Conservation (phyloP, 2,888 invertebrate genomes). For the Tineola bisselliella region DNA sequence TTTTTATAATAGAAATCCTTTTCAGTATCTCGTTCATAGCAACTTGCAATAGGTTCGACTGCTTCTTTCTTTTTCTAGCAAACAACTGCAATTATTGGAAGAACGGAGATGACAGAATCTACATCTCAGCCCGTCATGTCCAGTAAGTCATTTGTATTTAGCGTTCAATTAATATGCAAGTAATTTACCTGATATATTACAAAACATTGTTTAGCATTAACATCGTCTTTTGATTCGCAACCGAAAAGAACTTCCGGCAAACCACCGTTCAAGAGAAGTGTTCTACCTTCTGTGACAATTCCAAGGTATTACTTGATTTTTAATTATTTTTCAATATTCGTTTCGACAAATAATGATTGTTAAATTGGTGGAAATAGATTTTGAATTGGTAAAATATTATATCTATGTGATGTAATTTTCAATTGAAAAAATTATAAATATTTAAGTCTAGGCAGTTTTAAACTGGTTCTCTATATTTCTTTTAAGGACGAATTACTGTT, state of each 20-base stretch:
- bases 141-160: constrained; percentile 36
- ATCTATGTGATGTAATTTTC: too few relatives aligned
- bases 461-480: too few relatives aligned
- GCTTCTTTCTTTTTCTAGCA: constrained; percentile 29
- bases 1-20: background rate
- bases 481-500: too few relatives aligned
- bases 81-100: constrained; percentile 36
- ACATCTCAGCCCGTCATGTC: constrained; percentile 57
- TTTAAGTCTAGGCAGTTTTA: too few relatives aligned
- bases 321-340: background rate
- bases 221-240: constrained; percentile 48
- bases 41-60: too few relatives aligned
- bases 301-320: constrained; percentile 35
- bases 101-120: constrained; percentile 55
- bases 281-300: constrained; percentile 44
- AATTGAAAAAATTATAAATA: too few relatives aligned
- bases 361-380: too few relatives aligned
- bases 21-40: constrained; percentile 6
- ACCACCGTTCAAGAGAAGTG: constrained; percentile 48
- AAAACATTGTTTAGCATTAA: constrained; percentile 33
- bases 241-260: constrained; percentile 52
- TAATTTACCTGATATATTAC: background rate
- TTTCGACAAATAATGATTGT: too few relatives aligned
- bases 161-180: too few relatives aligned
- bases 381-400: too few relatives aligned